These are phyloP conservation scores for Schizotus pectinicornis DNA, from an alignment of 2,888 invertebrate genomes.

Conservation along the genomic window DNA sequence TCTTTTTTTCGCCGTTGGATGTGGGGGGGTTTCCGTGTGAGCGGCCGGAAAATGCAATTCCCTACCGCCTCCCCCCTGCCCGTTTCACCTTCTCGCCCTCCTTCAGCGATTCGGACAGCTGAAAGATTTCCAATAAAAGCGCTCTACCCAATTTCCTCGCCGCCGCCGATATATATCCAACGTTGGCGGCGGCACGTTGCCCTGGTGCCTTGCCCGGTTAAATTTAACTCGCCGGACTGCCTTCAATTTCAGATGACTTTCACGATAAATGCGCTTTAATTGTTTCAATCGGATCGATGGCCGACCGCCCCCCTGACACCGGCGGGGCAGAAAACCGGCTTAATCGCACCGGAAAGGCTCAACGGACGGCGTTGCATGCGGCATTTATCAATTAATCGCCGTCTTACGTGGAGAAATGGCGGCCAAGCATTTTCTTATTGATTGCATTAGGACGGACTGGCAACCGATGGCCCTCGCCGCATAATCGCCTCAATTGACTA, in stretches of 20 bases:
- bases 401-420: too few species aligned
- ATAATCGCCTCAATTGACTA: too few species aligned
- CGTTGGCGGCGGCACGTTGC: constrained; percentile 15
- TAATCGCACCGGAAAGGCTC: too few species aligned
- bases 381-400: too few species aligned
- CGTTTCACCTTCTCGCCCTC: constrained; percentile 45
- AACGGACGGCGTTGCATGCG: too few species aligned
- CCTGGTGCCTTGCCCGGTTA: constrained; percentile 35
- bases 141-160: constrained; percentile 56
- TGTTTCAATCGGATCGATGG: constrained; percentile 24
- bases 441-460: too few species aligned
- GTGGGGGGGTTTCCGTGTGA: too few species aligned
- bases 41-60: constrained; percentile 50
- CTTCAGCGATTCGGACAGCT: constrained; percentile 55
- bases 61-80: constrained; percentile 43
- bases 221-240: constrained; percentile 46
- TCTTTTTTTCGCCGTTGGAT: too few species aligned
- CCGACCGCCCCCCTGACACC: not conserved
- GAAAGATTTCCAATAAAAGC: constrained; percentile 61
- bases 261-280: constrained; percentile 51
- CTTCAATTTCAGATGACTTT: constrained; percentile 54
- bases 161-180: constrained; percentile 51
- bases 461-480: too few species aligned
- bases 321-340: too few species aligned
- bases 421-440: too few species aligned